Evolutionary conservation across 23 tunicate genomes (phyloP).

Genomic region (Halocynthia aurantium): DNA sequence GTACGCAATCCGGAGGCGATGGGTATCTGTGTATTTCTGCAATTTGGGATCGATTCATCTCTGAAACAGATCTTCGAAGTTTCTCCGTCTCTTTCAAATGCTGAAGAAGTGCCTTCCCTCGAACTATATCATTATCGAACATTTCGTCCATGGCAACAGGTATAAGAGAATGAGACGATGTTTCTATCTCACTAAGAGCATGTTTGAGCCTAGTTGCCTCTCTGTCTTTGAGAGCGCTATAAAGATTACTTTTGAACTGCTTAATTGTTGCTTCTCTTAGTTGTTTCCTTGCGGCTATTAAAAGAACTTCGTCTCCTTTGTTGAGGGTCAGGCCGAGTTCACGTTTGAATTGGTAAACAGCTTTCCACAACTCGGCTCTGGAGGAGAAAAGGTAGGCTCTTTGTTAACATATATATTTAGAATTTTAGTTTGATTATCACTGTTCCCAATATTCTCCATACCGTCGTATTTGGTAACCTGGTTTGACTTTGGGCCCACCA

Average conservation of each 20-base stretch:
- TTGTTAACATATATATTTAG: neutral
- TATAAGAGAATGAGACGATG: constrained; percentile 27
- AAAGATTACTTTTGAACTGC: constrained; percentile 40
- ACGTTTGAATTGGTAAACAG: constrained; percentile 53
- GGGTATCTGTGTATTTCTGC: constrained; percentile 80
- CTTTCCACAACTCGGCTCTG: constrained; percentile 80
- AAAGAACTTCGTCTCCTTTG: constrained; percentile 14
- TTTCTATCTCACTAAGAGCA: constrained; percentile 45
- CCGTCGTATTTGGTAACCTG: too few species aligned
- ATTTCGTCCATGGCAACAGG: constrained; percentile 19
- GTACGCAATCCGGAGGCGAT: constrained; percentile 56
- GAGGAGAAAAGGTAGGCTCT: neutral
- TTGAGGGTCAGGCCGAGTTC: constrained; percentile 35
- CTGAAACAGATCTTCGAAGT: constrained; percentile 33
- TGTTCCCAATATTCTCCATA: too few species aligned
- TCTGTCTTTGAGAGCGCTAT: constrained; percentile 47
- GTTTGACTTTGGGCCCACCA: too few species aligned
- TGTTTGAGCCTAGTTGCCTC: constrained; percentile 41
- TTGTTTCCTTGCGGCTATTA: constrained; percentile 22
- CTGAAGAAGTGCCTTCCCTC: constrained; percentile 21
- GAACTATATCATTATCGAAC: constrained; percentile 36
- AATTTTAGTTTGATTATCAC: too few species aligned
- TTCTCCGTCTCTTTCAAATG: constrained; percentile 43
- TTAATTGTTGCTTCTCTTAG: constrained; percentile 29
- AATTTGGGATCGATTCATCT: constrained; percentile 54